Percentiles rank a stretch among this genome's conserved stretches.
These are phyloP conservation scores for Machimus rusticus DNA, from an alignment of 2,888 invertebrate genomes.

Conservation along the genomic window DNA sequence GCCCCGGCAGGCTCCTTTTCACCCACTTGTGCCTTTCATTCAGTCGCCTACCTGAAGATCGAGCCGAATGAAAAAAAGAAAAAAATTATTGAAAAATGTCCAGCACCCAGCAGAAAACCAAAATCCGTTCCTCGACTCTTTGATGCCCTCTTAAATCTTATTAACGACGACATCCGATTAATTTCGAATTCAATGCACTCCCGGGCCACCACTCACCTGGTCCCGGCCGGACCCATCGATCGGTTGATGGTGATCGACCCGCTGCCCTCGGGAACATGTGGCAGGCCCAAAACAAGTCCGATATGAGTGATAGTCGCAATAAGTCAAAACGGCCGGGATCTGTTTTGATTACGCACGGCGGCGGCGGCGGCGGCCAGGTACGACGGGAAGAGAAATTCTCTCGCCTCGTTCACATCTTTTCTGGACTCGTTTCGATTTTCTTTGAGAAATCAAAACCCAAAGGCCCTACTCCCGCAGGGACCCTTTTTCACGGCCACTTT, in stretches of 20 bases:
- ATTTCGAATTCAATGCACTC: conserved; percentile 55
- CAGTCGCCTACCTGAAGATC: neutral
- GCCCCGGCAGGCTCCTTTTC: neutral
- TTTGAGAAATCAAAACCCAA: neutral
- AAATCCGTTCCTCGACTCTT: conserved; percentile 47
- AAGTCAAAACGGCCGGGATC: conserved; percentile 44
- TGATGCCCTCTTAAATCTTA: conserved; percentile 56
- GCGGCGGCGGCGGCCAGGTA: conserved; percentile 6
- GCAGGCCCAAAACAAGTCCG: conserved; percentile 25
- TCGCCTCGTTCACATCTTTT: conserved; percentile 1
- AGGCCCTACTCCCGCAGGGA: neutral
- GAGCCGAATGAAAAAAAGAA: neutral
- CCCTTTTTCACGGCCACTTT: neutral
- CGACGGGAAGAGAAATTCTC: conserved; percentile 13
- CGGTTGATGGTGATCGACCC: conserved; percentile 42
- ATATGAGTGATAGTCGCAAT: conserved; percentile 46
- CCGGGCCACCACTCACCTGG: neutral
- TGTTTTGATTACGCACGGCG: conserved; percentile 40
- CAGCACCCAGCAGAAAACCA: conserved; percentile 23
- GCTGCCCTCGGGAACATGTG: neutral
- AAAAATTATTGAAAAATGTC: neutral
- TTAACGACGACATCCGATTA: conserved; percentile 59
- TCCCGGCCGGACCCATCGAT: neutral
- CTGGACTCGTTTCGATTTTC: neutral
- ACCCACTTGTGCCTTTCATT: conserved; percentile 40